These are phyloP conservation scores for Orthosia incerta DNA, from an alignment of 2,888 invertebrate genomes.

Conservation along the genomic window DNA sequence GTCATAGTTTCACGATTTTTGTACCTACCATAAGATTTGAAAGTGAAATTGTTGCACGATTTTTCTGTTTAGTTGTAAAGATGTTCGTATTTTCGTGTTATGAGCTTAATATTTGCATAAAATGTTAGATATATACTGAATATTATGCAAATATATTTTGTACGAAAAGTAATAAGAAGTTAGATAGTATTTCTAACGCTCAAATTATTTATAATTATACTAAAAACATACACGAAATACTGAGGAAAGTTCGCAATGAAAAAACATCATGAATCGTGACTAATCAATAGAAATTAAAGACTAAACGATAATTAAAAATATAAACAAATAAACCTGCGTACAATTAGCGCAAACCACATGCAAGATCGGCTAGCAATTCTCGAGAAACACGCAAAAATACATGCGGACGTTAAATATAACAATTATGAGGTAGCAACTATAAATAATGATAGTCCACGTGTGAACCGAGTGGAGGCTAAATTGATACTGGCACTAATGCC, in stretches of 20 bases:
- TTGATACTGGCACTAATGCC: constrained; percentile 64
- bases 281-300: constrained; percentile 13
- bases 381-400: constrained; percentile 31
- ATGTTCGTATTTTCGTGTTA: constrained; percentile 7
- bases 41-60: constrained; percentile 47
- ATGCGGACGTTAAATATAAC: constrained; percentile 33
- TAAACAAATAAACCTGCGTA: constrained; percentile 8
- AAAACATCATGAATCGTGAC: constrained; percentile 30
- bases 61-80: constrained; percentile 43
- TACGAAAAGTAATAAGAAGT: constrained; percentile 20
- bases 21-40: constrained; percentile 27
- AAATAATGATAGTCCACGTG: constrained; percentile 52
- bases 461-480: constrained; percentile 56
- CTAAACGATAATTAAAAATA: constrained; percentile 11
- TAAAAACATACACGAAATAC: background rate
- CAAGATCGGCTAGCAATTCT: constrained; percentile 9
- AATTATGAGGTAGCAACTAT: constrained; percentile 45
- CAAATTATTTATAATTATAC: background rate
- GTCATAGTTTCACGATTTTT: constrained; percentile 42
- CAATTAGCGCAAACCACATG: background rate
- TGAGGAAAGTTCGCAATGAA: background rate
- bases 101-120: constrained; percentile 28
- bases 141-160: constrained; percentile 24
- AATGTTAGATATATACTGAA: background rate
- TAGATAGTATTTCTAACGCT: background rate